Percentiles rank a stretch among this genome's conserved stretches.
These are phyloP conservation scores for Cephalopterus ornatus DNA, from an alignment of 2,113 vertebrate species.

Conservation along the genomic window DNA sequence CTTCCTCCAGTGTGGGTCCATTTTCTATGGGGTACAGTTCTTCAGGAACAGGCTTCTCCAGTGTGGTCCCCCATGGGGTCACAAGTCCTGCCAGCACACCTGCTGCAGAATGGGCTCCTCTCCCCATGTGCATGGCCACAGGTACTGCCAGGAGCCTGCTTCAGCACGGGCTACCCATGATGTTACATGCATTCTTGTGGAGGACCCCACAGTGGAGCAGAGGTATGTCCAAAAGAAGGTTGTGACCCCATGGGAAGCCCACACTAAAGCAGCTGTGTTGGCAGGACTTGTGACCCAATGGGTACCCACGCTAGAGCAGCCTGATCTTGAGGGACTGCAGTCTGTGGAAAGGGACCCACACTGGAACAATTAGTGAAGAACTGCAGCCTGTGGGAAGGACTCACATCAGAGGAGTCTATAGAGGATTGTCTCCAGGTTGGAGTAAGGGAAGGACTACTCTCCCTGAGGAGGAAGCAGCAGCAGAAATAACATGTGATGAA, in stretches of 20 bases:
- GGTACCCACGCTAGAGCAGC: not conserved
- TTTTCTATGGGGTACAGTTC: not conserved
- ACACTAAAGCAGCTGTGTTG: not conserved
- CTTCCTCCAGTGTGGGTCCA: not conserved
- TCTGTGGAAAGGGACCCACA: too few relatives aligned
- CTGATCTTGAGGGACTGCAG: too few relatives aligned
- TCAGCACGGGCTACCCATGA: not conserved
- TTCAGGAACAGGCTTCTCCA: not conserved
- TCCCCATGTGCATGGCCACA: not conserved
- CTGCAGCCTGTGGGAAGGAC: too few relatives aligned
- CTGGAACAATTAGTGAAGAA: too few relatives aligned
- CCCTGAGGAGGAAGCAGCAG: not conserved
- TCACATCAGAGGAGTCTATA: not conserved
- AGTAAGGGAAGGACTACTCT: not conserved
- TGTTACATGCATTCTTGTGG: not conserved
- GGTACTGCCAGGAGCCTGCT: not conserved
- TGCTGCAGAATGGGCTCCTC: not conserved
- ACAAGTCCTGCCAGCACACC: not conserved
- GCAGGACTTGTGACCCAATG: not conserved
- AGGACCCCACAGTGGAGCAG: not conserved
- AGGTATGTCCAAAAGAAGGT: not conserved
- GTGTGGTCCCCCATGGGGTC: not conserved
- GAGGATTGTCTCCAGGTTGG: not conserved
- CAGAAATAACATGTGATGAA: not conserved
- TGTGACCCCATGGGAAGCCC: not conserved